Evolutionary conservation across 2,797 vertebrate genomes (phyloP).

Genomic region (Rhabdomys pumilio): DNA sequence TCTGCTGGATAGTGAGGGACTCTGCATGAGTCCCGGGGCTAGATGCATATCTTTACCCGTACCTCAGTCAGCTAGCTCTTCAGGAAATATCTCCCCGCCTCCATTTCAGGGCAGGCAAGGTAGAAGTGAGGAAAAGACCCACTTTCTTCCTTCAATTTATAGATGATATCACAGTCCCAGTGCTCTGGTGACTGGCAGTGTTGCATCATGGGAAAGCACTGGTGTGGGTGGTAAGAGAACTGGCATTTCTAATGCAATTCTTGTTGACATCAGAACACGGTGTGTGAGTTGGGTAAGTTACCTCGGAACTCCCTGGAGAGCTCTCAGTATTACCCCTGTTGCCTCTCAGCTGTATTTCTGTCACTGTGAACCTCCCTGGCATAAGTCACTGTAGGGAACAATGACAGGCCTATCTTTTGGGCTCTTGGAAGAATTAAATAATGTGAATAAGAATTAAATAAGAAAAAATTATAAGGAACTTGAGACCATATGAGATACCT

Average conservation of each 20-base stretch:
- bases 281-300: background rate
- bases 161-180: background rate
- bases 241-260: background rate
- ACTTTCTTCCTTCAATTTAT: background rate
- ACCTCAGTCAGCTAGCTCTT: background rate
- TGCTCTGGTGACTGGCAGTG: background rate
- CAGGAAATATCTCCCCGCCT: background rate
- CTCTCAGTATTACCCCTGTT: background rate
- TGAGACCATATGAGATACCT: background rate
- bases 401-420: background rate
- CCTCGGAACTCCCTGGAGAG: constrained; percentile 22
- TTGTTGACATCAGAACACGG: background rate
- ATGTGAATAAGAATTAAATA: background rate
- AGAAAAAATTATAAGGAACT: background rate
- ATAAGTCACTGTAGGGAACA: background rate
- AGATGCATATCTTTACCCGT: background rate
- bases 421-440: background rate
- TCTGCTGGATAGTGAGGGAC: background rate
- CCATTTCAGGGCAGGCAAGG: background rate
- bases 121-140: background rate
- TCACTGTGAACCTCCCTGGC: background rate
- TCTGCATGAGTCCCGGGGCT: accelerated
- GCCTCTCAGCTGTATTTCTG: background rate
- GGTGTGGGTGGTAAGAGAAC: background rate
- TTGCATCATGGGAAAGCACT: background rate